Base-by-base conservation (phyloP, 1,140 invertebrate genomes). In the Cotesia chilonis region DNA sequence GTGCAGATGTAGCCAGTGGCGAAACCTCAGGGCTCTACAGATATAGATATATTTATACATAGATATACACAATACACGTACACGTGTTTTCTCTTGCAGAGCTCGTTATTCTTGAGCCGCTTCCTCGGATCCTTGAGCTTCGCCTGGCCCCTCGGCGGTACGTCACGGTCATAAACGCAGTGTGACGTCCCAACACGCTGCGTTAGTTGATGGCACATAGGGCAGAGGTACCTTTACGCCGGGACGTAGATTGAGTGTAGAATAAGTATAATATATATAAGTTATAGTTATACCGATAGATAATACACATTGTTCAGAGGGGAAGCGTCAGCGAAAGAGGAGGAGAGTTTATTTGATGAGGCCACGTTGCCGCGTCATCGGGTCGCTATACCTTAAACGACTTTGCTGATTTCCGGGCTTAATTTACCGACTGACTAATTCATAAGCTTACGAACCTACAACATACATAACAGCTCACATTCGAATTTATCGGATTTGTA, bases 81-180 rank as follows among this genome's bases (percentile, higher is more conserved):
- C 66, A 68, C 66, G 66, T 68, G 66, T 68, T 68, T 68, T 68
- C 41, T 68, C 47, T 66, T 20, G n/a, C 51, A 28, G 51, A 41
- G 66, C 66, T 68, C 66, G 66, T 68, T 68, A 68, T 68, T 68
- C 66, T 68, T 68, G 47, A 20, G 17, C 36, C 51, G 66, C 41
- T 20, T 54, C n/a, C 17, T 68, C 10, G 17, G 66, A 28, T 51
- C 66, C 47, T 68, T 68, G 14, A 41, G 17, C 66, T n/a, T 28
- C 63, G 14, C 63, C 17, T 20, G 14, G 5, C 14, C 41, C 14
- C 63, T 6, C 38, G 41, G 28, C 52, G 10, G 51, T 68, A 35
- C 66, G 66, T 68, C 66, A 68, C 17, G 66, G 66, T 68, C 66
- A 68, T 68, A 68, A 68, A 54, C 52, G 66, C 66, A 68, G 66